Percentiles rank a stretch among this genome's conserved stretches.
Conservation (phyloP, 2,113 vertebrate genomes). For the Gobius niger region DNA sequence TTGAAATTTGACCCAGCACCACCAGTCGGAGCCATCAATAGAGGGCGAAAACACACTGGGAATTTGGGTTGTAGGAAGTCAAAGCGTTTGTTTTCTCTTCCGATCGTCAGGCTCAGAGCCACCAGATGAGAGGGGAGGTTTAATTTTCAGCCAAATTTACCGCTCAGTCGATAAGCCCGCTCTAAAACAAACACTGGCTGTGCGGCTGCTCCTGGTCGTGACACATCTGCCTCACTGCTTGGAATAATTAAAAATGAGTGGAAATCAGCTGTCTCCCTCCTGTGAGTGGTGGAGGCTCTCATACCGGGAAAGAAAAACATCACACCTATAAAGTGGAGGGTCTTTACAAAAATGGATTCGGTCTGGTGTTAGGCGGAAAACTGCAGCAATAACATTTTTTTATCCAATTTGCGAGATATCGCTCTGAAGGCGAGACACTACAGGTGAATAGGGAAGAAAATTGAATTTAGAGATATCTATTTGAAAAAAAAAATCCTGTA, state of each 20-base stretch:
- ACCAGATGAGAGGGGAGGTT: not conserved
- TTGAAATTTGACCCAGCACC: conserved; percentile 1
- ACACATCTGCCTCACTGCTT: not conserved
- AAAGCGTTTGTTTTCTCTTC: conserved; percentile 4
- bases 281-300: not conserved
- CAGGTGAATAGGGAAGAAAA: too few species aligned
- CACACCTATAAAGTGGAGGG: too few species aligned
- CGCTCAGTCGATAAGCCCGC: conserved; percentile 5
- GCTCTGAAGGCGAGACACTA: too few species aligned
- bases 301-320: not conserved
- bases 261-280: not conserved
- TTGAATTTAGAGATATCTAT: too few species aligned
- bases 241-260: not conserved
- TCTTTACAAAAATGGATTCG: too few species aligned
- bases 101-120: conserved; percentile 1
- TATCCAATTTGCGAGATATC: too few species aligned
- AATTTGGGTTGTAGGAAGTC: not conserved
- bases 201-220: not conserved
- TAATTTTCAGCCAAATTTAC: conserved; percentile 7
- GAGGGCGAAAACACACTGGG: not conserved
- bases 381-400: too few species aligned
- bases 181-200: conserved; percentile 15
- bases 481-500: too few species aligned
- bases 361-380: too few species aligned
- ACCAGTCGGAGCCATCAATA: conserved; percentile 17